Base-by-base conservation (phyloP, 2,113 vertebrate species). In the Mesembrinibis cayennensis region DNA sequence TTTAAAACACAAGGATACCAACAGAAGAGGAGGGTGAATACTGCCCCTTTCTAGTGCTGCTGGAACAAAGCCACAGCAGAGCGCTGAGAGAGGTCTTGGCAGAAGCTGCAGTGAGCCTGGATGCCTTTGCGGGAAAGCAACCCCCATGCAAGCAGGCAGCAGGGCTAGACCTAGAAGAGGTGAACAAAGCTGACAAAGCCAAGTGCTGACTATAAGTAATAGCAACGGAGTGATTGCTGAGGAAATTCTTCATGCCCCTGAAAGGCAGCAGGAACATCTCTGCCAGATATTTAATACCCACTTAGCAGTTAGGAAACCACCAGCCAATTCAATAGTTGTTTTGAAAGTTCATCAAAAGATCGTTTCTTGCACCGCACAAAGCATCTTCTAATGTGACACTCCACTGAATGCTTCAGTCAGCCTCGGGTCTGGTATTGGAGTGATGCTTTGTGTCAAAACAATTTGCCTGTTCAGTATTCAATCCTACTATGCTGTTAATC, bases 361-460 rank as follows among this genome's bases (percentile, higher is more conserved):
- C 0, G 0, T 67, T 88, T 47, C 45, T 58, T 73, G 58, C 26
- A 49, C 20, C 0, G 0, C 13, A 73, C 27, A 95, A 88, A 90
- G 58, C 29, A 59, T 58, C 88, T 87, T 67, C 82, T 70, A 67
- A 80, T 14, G 36, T 23, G 63, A 26, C 19, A 16, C 42, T 72
- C 22, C 13, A 20, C 1, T 42, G 79, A 94, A 80, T 8, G 10
- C 42, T 61, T 83, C 8, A 17, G 19, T 55, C 34, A 58, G 61
- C 45, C 42, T 2, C 1, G 16, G 5, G 29, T 73, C 42, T 81
- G 29, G 12, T 62, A 52, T 10, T 50, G 59, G n/a, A 83, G 52
- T 9, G 38, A 81, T 36, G 63, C 55, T 87, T 90, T 86, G 50
- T 47, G 50, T 89, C 76, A 89, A 89, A 96, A 89, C 32, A 55